A percentile compares a stretch with the other conserved stretches of the same genome.
Conservation (phyloP, 2,113 vertebrate species). For the Mustelus asterias region DNA sequence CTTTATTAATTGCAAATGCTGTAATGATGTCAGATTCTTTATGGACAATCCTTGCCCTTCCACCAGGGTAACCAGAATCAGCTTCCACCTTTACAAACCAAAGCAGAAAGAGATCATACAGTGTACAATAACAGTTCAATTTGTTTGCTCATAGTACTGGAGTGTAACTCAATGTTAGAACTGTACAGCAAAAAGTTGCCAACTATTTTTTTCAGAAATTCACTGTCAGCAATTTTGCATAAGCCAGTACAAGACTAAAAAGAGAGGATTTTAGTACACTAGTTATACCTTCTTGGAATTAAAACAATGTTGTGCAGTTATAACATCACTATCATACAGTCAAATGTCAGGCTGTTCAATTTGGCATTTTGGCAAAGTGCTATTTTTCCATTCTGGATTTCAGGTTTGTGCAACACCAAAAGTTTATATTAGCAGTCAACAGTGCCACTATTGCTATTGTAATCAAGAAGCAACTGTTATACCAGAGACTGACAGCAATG, state of each 20-base stretch:
- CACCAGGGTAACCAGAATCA: slow-evolving; percentile 57
- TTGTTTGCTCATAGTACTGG: not conserved
- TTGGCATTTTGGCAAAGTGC: not conserved
- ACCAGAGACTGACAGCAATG: not conserved
- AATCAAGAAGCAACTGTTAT: not conserved
- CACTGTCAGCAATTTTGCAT: not conserved
- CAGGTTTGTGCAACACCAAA: not conserved
- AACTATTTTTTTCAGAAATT: not conserved
- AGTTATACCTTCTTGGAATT: not conserved
- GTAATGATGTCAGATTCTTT: slow-evolving; percentile 75
- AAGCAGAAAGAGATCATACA: slow-evolving; percentile 39
- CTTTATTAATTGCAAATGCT: slow-evolving; percentile 74
- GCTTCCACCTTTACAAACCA: slow-evolving; percentile 56
- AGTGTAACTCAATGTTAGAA: not conserved
- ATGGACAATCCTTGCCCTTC: slow-evolving; percentile 70
- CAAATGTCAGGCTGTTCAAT: not conserved
- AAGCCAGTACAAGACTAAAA: not conserved
- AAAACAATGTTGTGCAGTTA: not conserved
- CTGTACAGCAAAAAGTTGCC: not conserved
- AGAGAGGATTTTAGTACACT: not conserved
- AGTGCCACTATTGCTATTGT: too few species aligned
- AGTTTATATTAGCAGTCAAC: not conserved
- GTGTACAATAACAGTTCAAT: slow-evolving; percentile 30
- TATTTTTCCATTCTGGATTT: not conserved
- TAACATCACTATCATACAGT: not conserved